Conservation (phyloP, 1,140 invertebrate species). For the Aricia agestis region DNA sequence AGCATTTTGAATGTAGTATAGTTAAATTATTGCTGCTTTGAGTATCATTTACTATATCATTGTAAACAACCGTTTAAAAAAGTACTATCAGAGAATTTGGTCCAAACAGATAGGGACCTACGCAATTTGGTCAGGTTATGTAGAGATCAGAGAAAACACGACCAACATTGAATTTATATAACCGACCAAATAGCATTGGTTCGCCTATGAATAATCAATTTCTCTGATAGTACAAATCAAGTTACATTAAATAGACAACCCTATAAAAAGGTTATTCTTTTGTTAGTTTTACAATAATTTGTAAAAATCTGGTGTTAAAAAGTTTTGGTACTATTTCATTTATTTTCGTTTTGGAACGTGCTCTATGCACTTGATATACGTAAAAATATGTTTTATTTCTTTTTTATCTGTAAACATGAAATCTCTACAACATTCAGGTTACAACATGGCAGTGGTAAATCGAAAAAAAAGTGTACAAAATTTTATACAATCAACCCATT, state of each 20-base stretch:
- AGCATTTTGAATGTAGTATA: conserved; percentile 36
- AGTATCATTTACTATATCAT: background rate
- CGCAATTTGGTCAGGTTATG: too few relatives aligned
- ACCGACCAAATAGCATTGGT: too few relatives aligned
- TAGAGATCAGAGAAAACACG: too few relatives aligned
- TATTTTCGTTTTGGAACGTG: background rate
- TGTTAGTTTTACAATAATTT: background rate
- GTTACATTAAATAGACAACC: background rate
- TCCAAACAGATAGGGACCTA: too few relatives aligned
- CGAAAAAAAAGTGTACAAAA: conserved; percentile 24
- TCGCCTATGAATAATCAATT: too few relatives aligned
- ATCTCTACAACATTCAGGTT: conserved; percentile 9
- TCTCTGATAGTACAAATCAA: background rate
- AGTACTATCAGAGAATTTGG: background rate
- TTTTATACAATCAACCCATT: conserved; percentile 16
- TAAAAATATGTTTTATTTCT: background rate
- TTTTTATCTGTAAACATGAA: conserved; percentile 1
- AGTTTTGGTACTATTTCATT: background rate
- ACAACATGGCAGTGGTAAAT: conserved; percentile 27
- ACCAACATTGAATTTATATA: too few relatives aligned
- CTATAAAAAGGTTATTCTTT: background rate
- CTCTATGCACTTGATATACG: background rate
- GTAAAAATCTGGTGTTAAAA: background rate
- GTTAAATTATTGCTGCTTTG: conserved; percentile 37
- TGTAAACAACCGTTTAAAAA: background rate